Base-by-base conservation (phyloP, 2,888 invertebrate species). In the Melanotus villosus region DNA sequence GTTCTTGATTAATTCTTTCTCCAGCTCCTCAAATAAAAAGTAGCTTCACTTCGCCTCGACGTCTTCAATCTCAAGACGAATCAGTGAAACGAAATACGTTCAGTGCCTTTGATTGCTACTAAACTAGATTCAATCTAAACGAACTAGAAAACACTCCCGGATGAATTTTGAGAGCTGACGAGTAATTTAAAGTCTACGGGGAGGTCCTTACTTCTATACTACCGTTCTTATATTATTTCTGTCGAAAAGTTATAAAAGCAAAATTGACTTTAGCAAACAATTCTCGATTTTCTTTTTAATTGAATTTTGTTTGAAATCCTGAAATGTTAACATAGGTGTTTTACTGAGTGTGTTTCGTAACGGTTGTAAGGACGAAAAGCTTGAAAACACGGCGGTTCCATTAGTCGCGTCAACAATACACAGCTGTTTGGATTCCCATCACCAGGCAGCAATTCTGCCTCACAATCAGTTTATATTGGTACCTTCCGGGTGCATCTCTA, bases 391-490 rank as follows among this genome's bases (percentile, higher is more conserved):
- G 76, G 71, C 71, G 77, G 77, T 80, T 81, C 81, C 81, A 81
- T 81, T 81, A 81, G 80, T 74, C 77, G 79, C 81, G 81, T 81
- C 81, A 81, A 81, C 81, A 80, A 75, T 76, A 69, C 68, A 75
- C 81, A 81, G 78, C 77, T 81, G 80, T 73, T 69, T 65, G 65
- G 65, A 73, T 79, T 77, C 79, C 79, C 79, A 78, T 59, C 70
- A 63, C 45, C 65, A 32, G 66, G 65, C 68, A 70, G 68, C 70
- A 71, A 69, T 74, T 71, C 65, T 56, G 67, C 68, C 69, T 75
- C 64, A 74, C 74, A 75, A 71, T 71, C 73, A 72, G 73, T 76
- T 79, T 78, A 77, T 78, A 78, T 78, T 73, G 77, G 77, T 78
- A 78, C 78, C 78, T 78, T 78, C 73, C 75, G 72, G 78, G 75